Conservation (phyloP, 2,113 vertebrate genomes). For the Triplophysa rosa region DNA sequence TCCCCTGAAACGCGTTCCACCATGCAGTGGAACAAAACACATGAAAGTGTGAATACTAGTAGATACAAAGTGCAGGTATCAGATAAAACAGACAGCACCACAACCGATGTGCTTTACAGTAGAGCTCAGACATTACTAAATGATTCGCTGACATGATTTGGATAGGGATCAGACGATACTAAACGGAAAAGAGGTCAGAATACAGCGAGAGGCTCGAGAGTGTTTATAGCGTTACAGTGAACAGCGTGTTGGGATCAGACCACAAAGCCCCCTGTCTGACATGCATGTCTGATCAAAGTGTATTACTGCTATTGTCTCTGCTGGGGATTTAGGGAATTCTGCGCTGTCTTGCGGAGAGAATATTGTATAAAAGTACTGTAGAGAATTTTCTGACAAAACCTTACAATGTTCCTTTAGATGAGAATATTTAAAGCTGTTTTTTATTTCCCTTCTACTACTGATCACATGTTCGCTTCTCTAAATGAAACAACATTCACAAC, state of each 20-base stretch:
- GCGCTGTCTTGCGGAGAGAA: slow-evolving; percentile 13
- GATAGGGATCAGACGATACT: slow-evolving; percentile 55
- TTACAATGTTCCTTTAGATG: not conserved
- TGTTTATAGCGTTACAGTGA: slow-evolving; percentile 67
- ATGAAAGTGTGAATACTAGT: too few relatives aligned
- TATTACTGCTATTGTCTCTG: slow-evolving; percentile 22
- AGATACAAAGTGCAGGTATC: too few relatives aligned
- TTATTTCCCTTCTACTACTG: not conserved
- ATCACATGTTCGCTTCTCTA: too few relatives aligned
- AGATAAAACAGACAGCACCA: not conserved
- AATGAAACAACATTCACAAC: too few relatives aligned
- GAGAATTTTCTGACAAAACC: not conserved
- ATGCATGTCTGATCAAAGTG: slow-evolving; percentile 70
- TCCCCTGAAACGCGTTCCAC: too few relatives aligned
- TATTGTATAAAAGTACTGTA: not conserved
- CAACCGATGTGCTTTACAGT: not conserved
- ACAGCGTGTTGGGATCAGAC: slow-evolving; percentile 77
- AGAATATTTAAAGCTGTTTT: not conserved
- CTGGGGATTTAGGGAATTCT: slow-evolving; percentile 37
- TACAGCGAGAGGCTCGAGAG: slow-evolving; percentile 61
- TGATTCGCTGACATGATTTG: slow-evolving; percentile 51
- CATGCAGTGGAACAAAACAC: too few relatives aligned
- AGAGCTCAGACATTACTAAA: slow-evolving; percentile 36
- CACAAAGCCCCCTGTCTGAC: slow-evolving; percentile 80
- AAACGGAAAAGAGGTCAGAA: slow-evolving; percentile 54